These are phyloP conservation scores for Rhinolophus ferrumequinum DNA, from an alignment of 2,113 vertebrate species.

Conservation along the genomic window DNA sequence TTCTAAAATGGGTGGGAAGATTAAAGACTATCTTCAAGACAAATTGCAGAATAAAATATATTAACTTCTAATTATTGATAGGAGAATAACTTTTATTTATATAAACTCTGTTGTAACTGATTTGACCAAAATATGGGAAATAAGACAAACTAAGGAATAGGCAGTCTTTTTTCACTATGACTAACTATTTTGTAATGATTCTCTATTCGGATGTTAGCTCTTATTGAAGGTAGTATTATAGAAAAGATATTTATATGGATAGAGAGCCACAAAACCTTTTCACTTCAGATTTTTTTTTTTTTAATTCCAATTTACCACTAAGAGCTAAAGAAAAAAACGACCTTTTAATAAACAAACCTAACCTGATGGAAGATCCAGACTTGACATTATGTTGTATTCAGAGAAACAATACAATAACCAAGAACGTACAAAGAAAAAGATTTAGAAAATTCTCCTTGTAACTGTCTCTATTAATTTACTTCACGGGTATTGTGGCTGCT, in stretches of 20 bases:
- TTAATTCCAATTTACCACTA: neutral
- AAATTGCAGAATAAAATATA: constrained; percentile 30
- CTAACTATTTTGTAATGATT: neutral
- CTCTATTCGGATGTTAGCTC: neutral
- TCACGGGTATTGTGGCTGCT: accelerated
- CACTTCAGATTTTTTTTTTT: neutral
- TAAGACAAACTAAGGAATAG: neutral
- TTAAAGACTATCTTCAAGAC: neutral
- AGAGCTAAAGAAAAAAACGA: neutral
- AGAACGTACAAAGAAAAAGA: neutral
- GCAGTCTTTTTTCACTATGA: neutral
- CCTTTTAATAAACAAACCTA: neutral
- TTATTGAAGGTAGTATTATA: neutral
- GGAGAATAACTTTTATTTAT: neutral
- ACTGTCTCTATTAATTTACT: neutral
- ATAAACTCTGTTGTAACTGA: neutral
- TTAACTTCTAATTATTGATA: neutral
- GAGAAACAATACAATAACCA: neutral
- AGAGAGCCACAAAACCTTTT: neutral
- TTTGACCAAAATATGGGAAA: neutral
- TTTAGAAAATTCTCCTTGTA: neutral
- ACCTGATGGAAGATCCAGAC: neutral
- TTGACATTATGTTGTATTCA: neutral
- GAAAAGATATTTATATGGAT: neutral
- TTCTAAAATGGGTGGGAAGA: neutral